Base-by-base conservation (phyloP, 1,140 invertebrate species). In the Argopecten irradians region DNA sequence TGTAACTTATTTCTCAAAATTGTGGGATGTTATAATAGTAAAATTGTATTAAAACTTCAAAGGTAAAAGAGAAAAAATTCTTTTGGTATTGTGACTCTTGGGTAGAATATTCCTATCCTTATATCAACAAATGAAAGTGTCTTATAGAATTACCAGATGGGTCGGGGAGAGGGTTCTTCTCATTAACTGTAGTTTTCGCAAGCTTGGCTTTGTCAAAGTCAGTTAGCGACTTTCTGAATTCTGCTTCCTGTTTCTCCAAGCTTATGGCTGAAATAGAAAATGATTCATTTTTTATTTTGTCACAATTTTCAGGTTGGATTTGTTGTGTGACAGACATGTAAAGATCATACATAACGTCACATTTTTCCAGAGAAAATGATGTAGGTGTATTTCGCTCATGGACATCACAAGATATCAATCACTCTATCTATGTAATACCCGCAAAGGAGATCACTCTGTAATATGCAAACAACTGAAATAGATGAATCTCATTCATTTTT, bases 161-260 rank as follows among this genome's bases (percentile, higher is more conserved):
- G 41, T 92, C 90, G 32, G 93, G 93, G 13, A 94, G 89, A 8
- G 91, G 88, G 36, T 92, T 92, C 86, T 94, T 94, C 87, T 92
- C 92, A 22, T 91, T 85, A 0, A 91, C 92, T 35, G 91, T 82
- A 41, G 91, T 87, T 82, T 91, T 90, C 84, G 93, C 92, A 41
- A 94, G 86, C 22, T 91, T 92, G 19, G 82, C 55, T 43, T 89
- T 90, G 35, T 92, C 87, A 88, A 93, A 94, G 0, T 97, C 97
- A 82, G 90, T 89, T 83, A 93, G 90, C 22, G 91, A 92, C 28
- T 91, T 90, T 43, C 88, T 90, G 34, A 93, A 85, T 83, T 93
- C 91, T 13, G 82, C 83, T 84, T 93, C 93, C 22, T 87, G 89
- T 84, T 93, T 93, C 86, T 93, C 93, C 28, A 88, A 86, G 13